Evolutionary conservation across 2,113 vertebrate genomes (phyloP).

Genomic region (Sander vitreus): DNA sequence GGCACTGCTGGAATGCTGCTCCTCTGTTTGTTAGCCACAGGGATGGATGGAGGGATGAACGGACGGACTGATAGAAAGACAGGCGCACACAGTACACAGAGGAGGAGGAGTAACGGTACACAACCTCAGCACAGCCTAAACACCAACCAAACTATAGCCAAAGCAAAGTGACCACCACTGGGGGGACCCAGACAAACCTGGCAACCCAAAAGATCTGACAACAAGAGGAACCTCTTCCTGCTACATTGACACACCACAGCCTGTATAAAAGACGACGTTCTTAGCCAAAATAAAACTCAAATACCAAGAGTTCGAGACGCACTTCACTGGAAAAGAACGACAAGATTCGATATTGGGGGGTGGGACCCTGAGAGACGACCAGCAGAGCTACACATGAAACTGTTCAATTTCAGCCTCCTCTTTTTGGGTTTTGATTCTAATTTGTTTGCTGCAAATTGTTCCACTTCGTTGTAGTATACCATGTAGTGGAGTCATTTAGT

Average conservation of each 20-base stretch:
- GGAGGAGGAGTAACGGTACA: constrained; percentile 9
- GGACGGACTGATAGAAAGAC: constrained; percentile 20
- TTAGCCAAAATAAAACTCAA: not conserved
- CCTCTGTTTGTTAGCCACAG: constrained; percentile 48
- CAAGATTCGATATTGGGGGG: too few species aligned
- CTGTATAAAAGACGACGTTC: too few species aligned
- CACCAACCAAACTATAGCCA: not conserved
- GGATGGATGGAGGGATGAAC: constrained; percentile 19
- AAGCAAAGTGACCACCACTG: not conserved
- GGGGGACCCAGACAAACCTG: not conserved
- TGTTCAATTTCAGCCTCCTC: too few species aligned
- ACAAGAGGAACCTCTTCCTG: constrained; percentile 3
- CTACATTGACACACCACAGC: too few species aligned
- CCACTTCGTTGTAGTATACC: too few species aligned
- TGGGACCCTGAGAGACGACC: not conserved
- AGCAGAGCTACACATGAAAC: not conserved
- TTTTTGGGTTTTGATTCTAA: too few species aligned
- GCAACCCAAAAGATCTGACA: not conserved
- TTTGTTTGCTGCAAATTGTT: too few species aligned
- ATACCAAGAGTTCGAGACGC: too few species aligned
- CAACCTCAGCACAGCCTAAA: not conserved
- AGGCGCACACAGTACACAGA: not conserved
- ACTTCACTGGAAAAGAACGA: too few species aligned
- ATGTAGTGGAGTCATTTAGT: too few species aligned
- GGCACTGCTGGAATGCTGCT: constrained; percentile 72